Conservation (phyloP, 2,113 vertebrate species). For the Pao palembangensis region DNA sequence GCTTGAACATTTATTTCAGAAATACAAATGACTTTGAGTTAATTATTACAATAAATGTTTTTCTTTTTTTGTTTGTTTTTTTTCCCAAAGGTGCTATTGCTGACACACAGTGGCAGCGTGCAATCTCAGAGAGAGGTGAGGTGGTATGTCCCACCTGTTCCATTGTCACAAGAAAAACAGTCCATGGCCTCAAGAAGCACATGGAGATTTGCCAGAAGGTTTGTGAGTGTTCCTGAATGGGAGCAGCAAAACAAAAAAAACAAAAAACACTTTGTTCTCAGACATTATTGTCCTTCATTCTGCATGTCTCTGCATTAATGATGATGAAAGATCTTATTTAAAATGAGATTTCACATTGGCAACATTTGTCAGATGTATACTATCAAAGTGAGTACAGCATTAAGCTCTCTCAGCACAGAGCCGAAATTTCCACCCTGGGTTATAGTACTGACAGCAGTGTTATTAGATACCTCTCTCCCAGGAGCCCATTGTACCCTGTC, state of each 20-base stretch:
- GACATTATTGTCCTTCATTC: no score
- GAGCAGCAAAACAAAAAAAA: not conserved
- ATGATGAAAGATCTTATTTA: not conserved
- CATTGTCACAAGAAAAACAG: slow-evolving; percentile 88
- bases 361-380: not conserved
- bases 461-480: slow-evolving; percentile 31
- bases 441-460: slow-evolving; percentile 19
- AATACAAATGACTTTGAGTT: not conserved
- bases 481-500: slow-evolving; percentile 15
- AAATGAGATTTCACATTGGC: not conserved
- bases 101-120: slow-evolving; percentile 86
- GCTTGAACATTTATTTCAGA: not conserved
- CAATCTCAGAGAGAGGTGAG: slow-evolving; percentile 87
- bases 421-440: slow-evolving; percentile 10
- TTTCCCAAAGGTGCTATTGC: slow-evolving; percentile 67
- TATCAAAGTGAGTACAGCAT: slow-evolving; percentile 6
- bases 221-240: slow-evolving; percentile 32
- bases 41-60: not conserved
- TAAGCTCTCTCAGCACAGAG: slow-evolving; percentile 6
- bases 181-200: slow-evolving; percentile 93
- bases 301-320: not conserved
- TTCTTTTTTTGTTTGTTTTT: no score
- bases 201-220: slow-evolving; percentile 98
- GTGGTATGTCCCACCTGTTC: slow-evolving; percentile 89
- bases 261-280: not conserved